Evolutionary conservation across 2,888 invertebrate genomes (phyloP), one percentile per base, ranked within the genome.

Genomic region (Acrobasis repandana): DNA sequence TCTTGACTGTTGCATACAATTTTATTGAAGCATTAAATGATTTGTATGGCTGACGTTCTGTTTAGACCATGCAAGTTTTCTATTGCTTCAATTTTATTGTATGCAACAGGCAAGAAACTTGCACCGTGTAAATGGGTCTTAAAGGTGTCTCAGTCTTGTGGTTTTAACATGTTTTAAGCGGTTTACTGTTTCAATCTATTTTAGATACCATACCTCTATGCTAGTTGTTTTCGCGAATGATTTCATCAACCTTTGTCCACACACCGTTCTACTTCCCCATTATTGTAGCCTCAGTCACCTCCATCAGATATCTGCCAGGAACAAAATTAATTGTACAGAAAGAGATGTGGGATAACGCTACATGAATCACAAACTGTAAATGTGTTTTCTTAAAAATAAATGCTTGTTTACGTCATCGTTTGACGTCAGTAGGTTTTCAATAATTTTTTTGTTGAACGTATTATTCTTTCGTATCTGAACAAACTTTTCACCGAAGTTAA

Each of bases 301-400:
- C 51, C 50, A 16, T 61, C 14, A 46, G 63, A 48, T 28, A 28
- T 60, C 51, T 48, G 54, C 54, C 54, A 54, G 36, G 11, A 36
- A n/a, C 8, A 18, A 15, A 36, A 36, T 16, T 36, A 36, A 54
- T 54, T 34, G 15, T 54, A 38, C 38, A 54, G 54, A 54, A 54
- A 54, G 16, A 54, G 36, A 38, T 36, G n/a, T 38, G 10, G 11
- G 18, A 54, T 54, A 54, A 54, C n/a, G 15, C 34, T 54, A 36
- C 16, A 16, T 54, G 54, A 54, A 54, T 54, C 38, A 54, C 15
- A 36, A 9, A 8, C 36, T 54, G 36, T 54, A 9, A 36, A 36
- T 36, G 36, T 18, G 36, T 36, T 18, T 34, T 5, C 14, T 43
- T 43, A 43, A 43, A 43, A 14, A 43, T 38, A 16, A 16, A 15